Evolutionary conservation across 2,888 invertebrate species (phyloP).

Genomic region (Himalopsyche japonica): DNA sequence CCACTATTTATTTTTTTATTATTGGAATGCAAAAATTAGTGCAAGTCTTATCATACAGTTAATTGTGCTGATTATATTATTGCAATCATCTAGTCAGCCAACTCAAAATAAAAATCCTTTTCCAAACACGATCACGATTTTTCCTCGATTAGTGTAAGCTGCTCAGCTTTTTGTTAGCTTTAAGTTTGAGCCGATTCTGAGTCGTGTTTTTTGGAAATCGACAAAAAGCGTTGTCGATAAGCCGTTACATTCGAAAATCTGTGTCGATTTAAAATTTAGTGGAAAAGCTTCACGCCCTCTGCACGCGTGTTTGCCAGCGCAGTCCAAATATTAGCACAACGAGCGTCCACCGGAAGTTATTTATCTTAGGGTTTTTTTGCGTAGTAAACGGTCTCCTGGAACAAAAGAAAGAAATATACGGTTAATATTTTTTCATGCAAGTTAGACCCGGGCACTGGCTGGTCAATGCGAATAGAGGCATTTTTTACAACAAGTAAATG

Average conservation of each 20-base stretch:
- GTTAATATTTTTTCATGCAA: neutral
- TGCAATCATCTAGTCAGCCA: too few relatives aligned
- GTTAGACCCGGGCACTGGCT: neutral
- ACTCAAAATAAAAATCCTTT: too few relatives aligned
- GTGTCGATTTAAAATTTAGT: neutral
- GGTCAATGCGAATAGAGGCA: neutral
- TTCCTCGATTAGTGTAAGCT: neutral
- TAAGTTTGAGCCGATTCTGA: neutral
- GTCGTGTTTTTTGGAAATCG: neutral
- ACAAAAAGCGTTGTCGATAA: neutral
- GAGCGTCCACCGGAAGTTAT: neutral
- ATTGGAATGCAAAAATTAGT: too few relatives aligned
- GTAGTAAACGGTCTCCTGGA: neutral
- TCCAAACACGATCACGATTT: neutral
- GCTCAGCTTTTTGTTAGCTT: neutral
- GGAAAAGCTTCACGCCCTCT: neutral
- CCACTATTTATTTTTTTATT: too few relatives aligned
- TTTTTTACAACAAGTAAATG: neutral
- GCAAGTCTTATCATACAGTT: too few relatives aligned
- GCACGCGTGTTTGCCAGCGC: neutral
- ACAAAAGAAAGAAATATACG: neutral
- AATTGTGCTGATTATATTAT: too few relatives aligned
- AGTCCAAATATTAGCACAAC: neutral
- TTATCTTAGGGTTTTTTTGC: neutral
- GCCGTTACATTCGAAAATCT: neutral